Percentiles rank a stretch among this genome's conserved stretches.
These are phyloP conservation scores for Callinectes sapidus DNA, from an alignment of 2,888 invertebrate genomes.

Conservation along the genomic window DNA sequence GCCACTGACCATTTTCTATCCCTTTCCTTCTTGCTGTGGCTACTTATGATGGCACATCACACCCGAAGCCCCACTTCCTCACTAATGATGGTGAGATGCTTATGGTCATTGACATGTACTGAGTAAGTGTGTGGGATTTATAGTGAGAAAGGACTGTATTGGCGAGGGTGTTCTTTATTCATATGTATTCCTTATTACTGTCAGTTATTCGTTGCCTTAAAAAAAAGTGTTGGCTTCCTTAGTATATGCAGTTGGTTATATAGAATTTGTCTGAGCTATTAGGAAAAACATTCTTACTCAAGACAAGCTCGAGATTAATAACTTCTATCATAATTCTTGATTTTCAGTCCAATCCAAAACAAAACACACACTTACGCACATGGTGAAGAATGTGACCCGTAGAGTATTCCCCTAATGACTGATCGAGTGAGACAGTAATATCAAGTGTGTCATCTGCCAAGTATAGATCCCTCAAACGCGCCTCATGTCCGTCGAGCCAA, in stretches of 20 bases:
- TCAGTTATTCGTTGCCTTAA: neutral
- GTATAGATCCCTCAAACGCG: neutral
- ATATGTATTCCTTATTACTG: neutral
- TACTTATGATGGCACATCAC: constrained; percentile 23
- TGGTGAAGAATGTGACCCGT: neutral
- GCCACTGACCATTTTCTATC: constrained; percentile 24
- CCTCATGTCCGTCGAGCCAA: constrained; percentile 2
- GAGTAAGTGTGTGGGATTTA: neutral
- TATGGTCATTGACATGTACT: neutral
- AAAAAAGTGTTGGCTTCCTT: neutral
- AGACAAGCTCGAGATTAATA: neutral
- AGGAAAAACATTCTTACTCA: neutral
- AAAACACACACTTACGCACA: neutral
- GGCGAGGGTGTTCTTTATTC: neutral
- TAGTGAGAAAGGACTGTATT: neutral
- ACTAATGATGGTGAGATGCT: neutral
- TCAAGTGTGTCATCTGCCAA: constrained; percentile 24
- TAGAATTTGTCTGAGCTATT: neutral
- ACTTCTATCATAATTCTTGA: neutral
- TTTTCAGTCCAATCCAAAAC: neutral
- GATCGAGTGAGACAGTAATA: too few species aligned
- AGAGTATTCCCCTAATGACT: neutral
- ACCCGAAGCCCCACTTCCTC: neutral
- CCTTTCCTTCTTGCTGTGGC: neutral
- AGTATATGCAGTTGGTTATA: neutral